A percentile compares a stretch with the other conserved stretches of the same genome.
Evolutionary conservation across 2,113 vertebrate genomes (phyloP).

Genomic region (Dissostichus mawsoni): DNA sequence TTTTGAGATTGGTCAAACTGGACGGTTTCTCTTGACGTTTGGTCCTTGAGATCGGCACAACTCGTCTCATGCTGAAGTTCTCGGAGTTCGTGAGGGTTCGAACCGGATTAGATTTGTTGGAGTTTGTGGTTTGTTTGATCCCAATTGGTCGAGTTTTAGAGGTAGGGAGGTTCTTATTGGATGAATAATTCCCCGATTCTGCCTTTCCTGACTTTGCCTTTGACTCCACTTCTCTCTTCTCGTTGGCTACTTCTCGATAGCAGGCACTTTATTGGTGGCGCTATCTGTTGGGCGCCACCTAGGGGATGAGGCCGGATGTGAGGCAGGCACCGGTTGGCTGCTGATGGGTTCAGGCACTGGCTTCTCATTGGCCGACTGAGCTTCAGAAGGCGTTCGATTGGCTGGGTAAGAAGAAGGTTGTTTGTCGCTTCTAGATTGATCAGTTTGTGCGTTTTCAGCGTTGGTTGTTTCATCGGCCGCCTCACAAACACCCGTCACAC

Average conservation of each 20-base stretch:
- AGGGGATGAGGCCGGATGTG: constrained; percentile 21
- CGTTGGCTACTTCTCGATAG: background rate
- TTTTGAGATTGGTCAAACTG: constrained; percentile 50
- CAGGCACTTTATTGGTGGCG: constrained; percentile 58
- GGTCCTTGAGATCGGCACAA: constrained; percentile 87
- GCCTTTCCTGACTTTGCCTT: background rate
- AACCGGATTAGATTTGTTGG: constrained; percentile 64
- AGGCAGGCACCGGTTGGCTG: constrained; percentile 69
- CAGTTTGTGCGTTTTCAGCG: background rate
- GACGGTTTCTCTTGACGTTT: constrained; percentile 54
- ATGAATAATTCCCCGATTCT: background rate
- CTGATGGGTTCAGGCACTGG: constrained; percentile 63
- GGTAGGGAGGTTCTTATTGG: constrained; percentile 21
- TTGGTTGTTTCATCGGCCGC: background rate
- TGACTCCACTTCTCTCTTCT: background rate
- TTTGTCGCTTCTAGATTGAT: background rate
- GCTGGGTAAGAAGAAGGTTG: constrained; percentile 25
- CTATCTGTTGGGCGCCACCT: constrained; percentile 4
- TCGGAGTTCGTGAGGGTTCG: constrained; percentile 87
- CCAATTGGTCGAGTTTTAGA: constrained; percentile 6
- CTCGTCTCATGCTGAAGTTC: constrained; percentile 88
- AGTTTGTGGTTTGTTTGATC: constrained; percentile 64
- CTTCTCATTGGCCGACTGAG: constrained; percentile 41
- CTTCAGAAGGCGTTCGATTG: constrained; percentile 35
- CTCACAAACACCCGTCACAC: constrained; percentile 70